Conservation (phyloP, 2,797 vertebrate species). For the Odontamblyopus lacepedii region DNA sequence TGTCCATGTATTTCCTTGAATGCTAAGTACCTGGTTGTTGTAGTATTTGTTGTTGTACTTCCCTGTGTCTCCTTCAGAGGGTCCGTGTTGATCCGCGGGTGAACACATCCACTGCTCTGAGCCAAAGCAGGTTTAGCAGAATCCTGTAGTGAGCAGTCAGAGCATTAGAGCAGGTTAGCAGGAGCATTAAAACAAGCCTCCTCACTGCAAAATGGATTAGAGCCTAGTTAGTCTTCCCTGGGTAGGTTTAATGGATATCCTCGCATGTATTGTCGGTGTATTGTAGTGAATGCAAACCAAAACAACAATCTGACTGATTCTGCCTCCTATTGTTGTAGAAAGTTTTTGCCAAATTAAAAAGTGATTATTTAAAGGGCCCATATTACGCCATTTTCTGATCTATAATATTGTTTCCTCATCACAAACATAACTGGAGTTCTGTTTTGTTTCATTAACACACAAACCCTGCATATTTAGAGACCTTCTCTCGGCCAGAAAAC, state of each 20-base stretch:
- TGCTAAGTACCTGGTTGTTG: not conserved
- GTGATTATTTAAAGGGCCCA: no score
- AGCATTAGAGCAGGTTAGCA: slow-evolving; percentile 45
- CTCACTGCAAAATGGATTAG: slow-evolving; percentile 26
- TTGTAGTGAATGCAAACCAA: not conserved
- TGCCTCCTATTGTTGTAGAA: no score
- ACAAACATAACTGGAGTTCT: no score
- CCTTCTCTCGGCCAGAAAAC: no score
- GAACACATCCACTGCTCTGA: slow-evolving; percentile 60
- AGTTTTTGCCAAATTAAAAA: no score
- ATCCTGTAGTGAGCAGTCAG: slow-evolving; percentile 52
- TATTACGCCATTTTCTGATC: no score
- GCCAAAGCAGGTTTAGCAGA: slow-evolving; percentile 63
- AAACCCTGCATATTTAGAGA: no score
- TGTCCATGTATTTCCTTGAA: not conserved
- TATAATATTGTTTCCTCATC: no score
- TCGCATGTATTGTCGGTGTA: not conserved
- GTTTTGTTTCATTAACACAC: no score
- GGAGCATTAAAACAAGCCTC: slow-evolving; percentile 58
- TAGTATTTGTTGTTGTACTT: slow-evolving; percentile 22
- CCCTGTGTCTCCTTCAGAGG: slow-evolving; percentile 40
- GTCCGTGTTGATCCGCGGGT: slow-evolving; percentile 55
- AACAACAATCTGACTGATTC: not conserved
- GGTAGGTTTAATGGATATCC: not conserved
- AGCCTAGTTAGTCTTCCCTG: no score